Evolutionary conservation across 2,888 invertebrate species (phyloP).

Genomic region (Dendrolimus houi): DNA sequence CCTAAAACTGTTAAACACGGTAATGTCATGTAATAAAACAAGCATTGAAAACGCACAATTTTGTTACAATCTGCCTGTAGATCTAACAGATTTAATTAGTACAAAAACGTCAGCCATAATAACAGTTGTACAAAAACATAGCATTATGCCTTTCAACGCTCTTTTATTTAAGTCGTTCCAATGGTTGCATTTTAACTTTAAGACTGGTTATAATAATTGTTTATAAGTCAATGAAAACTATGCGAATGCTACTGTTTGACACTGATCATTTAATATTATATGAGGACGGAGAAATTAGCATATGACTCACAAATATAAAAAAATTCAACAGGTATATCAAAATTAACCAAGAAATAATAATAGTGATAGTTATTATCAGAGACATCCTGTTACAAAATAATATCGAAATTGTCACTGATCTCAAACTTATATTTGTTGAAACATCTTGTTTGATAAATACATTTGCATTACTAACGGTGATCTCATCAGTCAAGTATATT

Average conservation of each 20-base stretch:
- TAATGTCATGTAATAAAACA: too few species aligned
- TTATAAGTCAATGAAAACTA: background rate
- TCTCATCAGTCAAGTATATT: constrained; percentile 31
- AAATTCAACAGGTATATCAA: too few species aligned
- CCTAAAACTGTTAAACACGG: too few species aligned
- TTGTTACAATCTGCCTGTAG: background rate
- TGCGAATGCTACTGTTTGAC: background rate
- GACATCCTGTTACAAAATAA: background rate
- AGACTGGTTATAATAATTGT: background rate
- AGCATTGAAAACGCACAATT: background rate
- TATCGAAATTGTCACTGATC: background rate
- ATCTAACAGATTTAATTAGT: background rate
- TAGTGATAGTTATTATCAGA: background rate
- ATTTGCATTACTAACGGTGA: constrained; percentile 30
- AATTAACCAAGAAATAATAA: too few species aligned
- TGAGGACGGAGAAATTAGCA: background rate
- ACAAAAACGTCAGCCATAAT: background rate
- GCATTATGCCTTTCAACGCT: background rate
- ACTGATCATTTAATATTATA: background rate
- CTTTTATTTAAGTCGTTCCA: background rate
- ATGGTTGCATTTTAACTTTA: background rate
- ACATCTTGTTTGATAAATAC: constrained; percentile 26
- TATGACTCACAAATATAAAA: too few species aligned
- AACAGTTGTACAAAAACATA: background rate
- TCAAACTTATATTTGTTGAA: constrained; percentile 7